Conservation (phyloP, 2,113 vertebrate genomes). For the Oreamnos americanus region DNA sequence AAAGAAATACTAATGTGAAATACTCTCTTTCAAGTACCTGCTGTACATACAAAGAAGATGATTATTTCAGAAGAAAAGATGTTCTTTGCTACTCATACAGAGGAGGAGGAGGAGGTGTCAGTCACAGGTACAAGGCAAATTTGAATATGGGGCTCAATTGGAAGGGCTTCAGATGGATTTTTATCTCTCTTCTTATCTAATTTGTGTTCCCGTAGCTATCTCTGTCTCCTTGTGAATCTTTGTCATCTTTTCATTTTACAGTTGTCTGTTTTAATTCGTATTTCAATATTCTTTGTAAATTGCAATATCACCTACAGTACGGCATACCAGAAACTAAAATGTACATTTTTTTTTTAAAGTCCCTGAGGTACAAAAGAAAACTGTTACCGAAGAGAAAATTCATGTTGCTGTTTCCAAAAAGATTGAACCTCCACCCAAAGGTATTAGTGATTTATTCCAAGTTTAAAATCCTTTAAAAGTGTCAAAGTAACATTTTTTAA, state of each 20-base stretch:
- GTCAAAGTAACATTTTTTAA: not conserved
- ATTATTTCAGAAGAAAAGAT: slow-evolving; percentile 86
- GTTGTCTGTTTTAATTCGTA: slow-evolving; percentile 62
- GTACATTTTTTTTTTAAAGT: slow-evolving; percentile 80
- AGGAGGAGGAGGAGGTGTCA: slow-evolving; percentile 82
- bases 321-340: slow-evolving; percentile 39
- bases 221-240: slow-evolving; percentile 41
- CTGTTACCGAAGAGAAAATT: slow-evolving; percentile 81
- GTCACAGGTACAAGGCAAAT: slow-evolving; percentile 82
- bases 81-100: slow-evolving; percentile 83
- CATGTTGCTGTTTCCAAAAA: slow-evolving; percentile 80
- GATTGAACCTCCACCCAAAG: slow-evolving; percentile 75
- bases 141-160: slow-evolving; percentile 27
- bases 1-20: slow-evolving; percentile 74
- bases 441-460: slow-evolving; percentile 55
- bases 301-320: not conserved
- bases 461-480: slow-evolving; percentile 30
- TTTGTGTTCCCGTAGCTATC: slow-evolving; percentile 12
- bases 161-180: slow-evolving; percentile 35
- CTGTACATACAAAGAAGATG: slow-evolving; percentile 82
- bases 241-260: slow-evolving; percentile 49
- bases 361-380: slow-evolving; percentile 79
- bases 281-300: slow-evolving; percentile 38
- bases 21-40: slow-evolving; percentile 84
- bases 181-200: slow-evolving; percentile 26